These are phyloP conservation scores for Ellobius talpinus DNA, from an alignment of 2,113 vertebrate species.

Conservation along the genomic window DNA sequence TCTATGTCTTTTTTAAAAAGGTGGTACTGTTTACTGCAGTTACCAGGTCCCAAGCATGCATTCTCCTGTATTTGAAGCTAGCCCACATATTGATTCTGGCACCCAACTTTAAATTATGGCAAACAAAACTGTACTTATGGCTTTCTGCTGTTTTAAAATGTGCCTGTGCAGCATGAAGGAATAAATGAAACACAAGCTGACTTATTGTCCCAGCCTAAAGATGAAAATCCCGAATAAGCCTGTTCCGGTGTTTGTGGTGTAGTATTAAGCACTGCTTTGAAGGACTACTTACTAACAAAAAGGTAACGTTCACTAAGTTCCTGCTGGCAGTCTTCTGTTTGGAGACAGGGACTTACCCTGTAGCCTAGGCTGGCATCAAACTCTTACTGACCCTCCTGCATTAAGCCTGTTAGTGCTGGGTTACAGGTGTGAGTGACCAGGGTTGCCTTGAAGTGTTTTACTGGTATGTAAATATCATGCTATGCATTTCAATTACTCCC, in stretches of 20 bases:
- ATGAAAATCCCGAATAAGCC: background rate
- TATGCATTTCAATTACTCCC: slow-evolving; percentile 32
- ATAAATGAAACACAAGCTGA: slow-evolving; percentile 13
- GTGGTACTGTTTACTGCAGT: slow-evolving; percentile 1
- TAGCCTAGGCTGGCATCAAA: background rate
- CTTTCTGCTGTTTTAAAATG: slow-evolving; percentile 32
- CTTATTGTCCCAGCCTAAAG: background rate
- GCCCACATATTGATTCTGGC: background rate
- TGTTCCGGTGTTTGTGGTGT: background rate
- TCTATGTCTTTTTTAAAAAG: slow-evolving; percentile 37
- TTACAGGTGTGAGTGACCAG: background rate
- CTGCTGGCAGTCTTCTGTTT: background rate
- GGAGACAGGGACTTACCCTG: background rate
- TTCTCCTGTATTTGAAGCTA: slow-evolving; percentile 2
- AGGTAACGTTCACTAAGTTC: background rate
- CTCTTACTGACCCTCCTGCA: background rate
- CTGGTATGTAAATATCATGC: background rate
- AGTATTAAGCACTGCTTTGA: slow-evolving; percentile 39
- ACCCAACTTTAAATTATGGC: slow-evolving; percentile 44
- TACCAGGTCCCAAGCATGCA: background rate
- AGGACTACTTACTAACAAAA: slow-evolving; percentile 27
- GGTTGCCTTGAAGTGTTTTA: background rate
- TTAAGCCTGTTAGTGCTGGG: background rate
- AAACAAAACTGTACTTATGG: background rate
- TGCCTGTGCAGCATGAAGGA: background rate